Evolutionary conservation across 2,113 vertebrate genomes (phyloP), one percentile per base, ranked within the genome.

Genomic region (Connochaetes taurinus): DNA sequence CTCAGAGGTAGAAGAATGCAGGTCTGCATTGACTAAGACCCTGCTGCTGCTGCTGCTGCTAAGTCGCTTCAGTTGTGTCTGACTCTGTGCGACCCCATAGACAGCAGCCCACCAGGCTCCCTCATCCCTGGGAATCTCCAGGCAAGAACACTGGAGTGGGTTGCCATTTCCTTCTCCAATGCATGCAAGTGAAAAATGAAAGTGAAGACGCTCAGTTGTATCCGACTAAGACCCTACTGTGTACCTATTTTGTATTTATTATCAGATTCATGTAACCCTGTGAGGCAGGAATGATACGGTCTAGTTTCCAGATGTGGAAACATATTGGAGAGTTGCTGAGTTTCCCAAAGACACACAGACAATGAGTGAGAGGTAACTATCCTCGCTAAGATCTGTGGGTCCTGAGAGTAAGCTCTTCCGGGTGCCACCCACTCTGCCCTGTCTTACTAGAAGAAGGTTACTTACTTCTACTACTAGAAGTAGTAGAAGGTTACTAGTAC

Each of bases 11-110:
- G 76, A 64, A 83, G 29, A 84, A 31, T 67, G 53, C 60, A 76
- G 25, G 17, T 1, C 33, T 29, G 15, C 6, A 0, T 2, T 31
- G 7, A 43, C 14, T 7, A 12, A 36, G 53, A 6, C 52, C 15
- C 50, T 90, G 12, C 74, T 36, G 6, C 60, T 21, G 53, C 52
- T 57, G 55, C 55, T 31, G 60, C 29, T 62, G 60, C 60, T 62
- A 62, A 62, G 60, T 62, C 2, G 1, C 6, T 62, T 62, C 29
- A 62, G 58, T 62, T 2, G 2, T 62, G 29, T 62, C 29, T 1
- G 3, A 15, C 58, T 60, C 58, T 60, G 13, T 31, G 58, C 1
- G 13, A 60, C 27, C 29, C 58, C 58, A 60, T 3, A 60, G 58
- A 31, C 2, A 1, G 29, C 58, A 60, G 13, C 58, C 58, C 58